phyloP scores from a whole-genome alignment of 1,140 invertebrate genomes.

The Sitophilus oryzae region DNA sequence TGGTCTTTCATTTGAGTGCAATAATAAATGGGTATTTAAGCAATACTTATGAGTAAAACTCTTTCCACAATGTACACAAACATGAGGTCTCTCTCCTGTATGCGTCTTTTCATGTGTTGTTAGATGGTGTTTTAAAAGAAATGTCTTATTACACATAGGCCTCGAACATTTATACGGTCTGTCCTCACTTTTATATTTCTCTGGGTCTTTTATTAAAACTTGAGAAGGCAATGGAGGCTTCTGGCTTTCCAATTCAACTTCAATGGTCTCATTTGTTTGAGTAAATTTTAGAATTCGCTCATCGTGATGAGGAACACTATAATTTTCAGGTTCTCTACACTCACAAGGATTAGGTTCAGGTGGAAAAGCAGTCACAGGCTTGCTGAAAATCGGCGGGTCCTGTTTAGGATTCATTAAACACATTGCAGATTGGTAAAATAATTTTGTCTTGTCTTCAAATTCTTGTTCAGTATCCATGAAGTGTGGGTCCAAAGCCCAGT shows the following conservation, averaged over 20 bases:
- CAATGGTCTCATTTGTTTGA: conserved; percentile 6
- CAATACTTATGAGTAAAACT: conserved; percentile 80
- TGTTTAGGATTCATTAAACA: conserved; percentile 17
- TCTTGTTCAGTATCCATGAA: conserved; percentile 8
- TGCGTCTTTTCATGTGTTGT: conserved; percentile 73
- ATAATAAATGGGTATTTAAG: conserved; percentile 70
- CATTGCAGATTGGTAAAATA: conserved; percentile 13
- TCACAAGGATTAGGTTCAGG: not conserved
- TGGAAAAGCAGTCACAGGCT: not conserved
- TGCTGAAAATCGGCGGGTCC: conserved; percentile 15
- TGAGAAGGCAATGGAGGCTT: conserved; percentile 13
- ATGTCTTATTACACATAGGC: conserved; percentile 54
- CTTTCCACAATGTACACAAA: conserved; percentile 78
- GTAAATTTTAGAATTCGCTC: conserved; percentile 14
- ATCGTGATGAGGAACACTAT: not conserved
- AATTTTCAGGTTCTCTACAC: not conserved
- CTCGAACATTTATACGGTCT: conserved; percentile 20
- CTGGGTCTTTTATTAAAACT: conserved; percentile 8
- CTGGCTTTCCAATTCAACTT: conserved; percentile 7
- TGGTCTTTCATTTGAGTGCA: conserved; percentile 74
- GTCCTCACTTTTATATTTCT: conserved; percentile 14
- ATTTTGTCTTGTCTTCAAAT: conserved; percentile 10
- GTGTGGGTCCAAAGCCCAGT: conserved; percentile 17
- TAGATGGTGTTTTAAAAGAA: conserved; percentile 74
- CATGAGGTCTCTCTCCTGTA: conserved; percentile 74